Percentiles rank a stretch among this genome's conserved stretches.
These are phyloP conservation scores for Halichoeres trimaculatus DNA, from an alignment of 2,113 vertebrate species.

Conservation along the genomic window DNA sequence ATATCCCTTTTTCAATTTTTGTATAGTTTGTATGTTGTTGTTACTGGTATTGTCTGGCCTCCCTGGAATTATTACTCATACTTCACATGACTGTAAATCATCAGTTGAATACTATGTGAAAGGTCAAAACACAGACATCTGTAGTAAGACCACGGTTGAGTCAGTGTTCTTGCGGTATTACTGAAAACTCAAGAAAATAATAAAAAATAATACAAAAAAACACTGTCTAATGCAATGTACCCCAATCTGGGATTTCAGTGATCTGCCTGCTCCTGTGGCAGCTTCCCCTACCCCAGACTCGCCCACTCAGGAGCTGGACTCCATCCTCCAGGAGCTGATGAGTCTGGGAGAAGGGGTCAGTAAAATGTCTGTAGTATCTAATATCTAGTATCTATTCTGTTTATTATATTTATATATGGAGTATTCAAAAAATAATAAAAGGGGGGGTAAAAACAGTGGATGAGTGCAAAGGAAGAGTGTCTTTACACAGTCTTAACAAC, in stretches of 20 bases:
- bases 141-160: not conserved
- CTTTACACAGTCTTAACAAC: slow-evolving; percentile 35
- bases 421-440: no score
- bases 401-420: no score
- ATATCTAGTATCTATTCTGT: no score
- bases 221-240: not conserved
- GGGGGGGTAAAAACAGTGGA: no score
- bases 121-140: not conserved
- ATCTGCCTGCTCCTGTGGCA: slow-evolving; percentile 57
- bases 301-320: slow-evolving; percentile 78
- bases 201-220: not conserved
- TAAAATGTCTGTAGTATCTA: not conserved
- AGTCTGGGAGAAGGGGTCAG: slow-evolving; percentile 55
- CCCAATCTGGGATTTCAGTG: slow-evolving; percentile 51
- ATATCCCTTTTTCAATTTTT: no score
- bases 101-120: no score
- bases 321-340: slow-evolving; percentile 77
- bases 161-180: not conserved
- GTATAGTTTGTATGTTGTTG: no score
- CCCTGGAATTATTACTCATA: no score
- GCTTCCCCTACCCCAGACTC: slow-evolving; percentile 52
- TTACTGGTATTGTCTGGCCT: no score
- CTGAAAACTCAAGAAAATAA: not conserved
- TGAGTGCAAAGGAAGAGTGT: not conserved
- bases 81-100: no score